A percentile compares a stretch with the other conserved stretches of the same genome.
These are phyloP conservation scores for Eupsilia transversa DNA, from an alignment of 2,888 invertebrate genomes.

Conservation along the genomic window DNA sequence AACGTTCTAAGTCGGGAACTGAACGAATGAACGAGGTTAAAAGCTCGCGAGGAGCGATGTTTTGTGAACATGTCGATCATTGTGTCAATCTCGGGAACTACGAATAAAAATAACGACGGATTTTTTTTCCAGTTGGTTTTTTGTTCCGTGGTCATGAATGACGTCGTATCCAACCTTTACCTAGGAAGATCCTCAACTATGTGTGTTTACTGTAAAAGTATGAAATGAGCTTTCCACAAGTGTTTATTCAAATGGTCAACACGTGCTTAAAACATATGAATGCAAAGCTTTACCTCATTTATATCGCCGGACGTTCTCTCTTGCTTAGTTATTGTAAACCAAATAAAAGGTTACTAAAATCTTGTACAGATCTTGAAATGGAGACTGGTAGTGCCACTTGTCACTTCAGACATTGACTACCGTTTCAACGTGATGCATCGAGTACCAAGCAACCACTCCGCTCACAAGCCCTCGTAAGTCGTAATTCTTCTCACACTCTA, in stretches of 20 bases:
- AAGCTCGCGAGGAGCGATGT: constrained; percentile 82
- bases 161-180: not conserved
- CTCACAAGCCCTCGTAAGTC: constrained; percentile 19
- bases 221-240: not conserved
- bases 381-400: constrained; percentile 33
- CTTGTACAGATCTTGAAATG: constrained; percentile 16
- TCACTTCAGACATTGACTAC: constrained; percentile 32
- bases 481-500: constrained; percentile 30
- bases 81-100: constrained; percentile 73
- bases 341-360: constrained; percentile 22
- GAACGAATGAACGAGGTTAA: constrained; percentile 86
- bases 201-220: not conserved
- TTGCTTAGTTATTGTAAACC: not conserved
- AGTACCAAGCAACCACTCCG: constrained; percentile 19
- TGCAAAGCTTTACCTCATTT: not conserved
- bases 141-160: not conserved
- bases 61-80: constrained; percentile 85
- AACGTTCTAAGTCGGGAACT: constrained; percentile 74
- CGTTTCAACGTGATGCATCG: constrained; percentile 40
- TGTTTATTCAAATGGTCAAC: no score
- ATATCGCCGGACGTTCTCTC: not conserved
- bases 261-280: not conserved
- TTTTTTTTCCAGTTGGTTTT: not conserved
- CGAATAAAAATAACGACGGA: constrained; percentile 56
- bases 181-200: not conserved